A percentile compares a stretch with the other conserved stretches of the same genome.
Evolutionary conservation across 1,140 invertebrate species (phyloP).

Genomic region (Frieseomelitta varia): DNA sequence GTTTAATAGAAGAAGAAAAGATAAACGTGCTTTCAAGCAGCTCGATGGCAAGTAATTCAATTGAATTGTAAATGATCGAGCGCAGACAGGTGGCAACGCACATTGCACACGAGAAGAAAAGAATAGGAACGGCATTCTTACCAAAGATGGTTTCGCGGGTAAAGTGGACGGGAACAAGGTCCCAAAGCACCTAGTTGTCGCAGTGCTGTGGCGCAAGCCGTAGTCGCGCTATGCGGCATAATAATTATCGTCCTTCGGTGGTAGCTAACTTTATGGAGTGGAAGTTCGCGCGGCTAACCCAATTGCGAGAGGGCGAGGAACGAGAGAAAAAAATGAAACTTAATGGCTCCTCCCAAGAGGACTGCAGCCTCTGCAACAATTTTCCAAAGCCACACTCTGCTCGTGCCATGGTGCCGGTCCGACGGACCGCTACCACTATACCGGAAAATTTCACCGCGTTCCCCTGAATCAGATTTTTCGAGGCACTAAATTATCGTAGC

Average conservation of each 20-base stretch:
- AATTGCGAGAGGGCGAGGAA: conserved; percentile 47
- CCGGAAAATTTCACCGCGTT: conserved; percentile 10
- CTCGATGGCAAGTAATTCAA: not conserved
- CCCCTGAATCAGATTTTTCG: conserved; percentile 23
- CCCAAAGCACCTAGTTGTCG: conserved; percentile 57
- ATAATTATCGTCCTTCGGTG: conserved; percentile 67
- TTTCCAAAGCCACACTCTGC: conserved; percentile 14
- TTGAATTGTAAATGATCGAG: not conserved
- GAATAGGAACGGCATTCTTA: conserved; percentile 6
- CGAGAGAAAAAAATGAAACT: conserved; percentile 57
- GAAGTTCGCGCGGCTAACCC: conserved; percentile 62
- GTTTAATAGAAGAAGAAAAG: too few species aligned
- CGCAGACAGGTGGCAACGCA: not conserved
- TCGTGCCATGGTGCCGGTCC: not conserved
- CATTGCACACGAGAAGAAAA: not conserved
- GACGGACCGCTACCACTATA: not conserved
- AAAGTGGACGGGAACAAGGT: conserved; percentile 45
- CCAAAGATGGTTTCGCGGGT: conserved; percentile 49
- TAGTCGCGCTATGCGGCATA: conserved; percentile 63
- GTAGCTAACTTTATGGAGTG: conserved; percentile 59
- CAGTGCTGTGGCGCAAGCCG: conserved; percentile 54
- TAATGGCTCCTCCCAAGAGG: conserved; percentile 48
- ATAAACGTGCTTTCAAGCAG: not conserved
- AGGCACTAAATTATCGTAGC: not conserved
- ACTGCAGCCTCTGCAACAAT: conserved; percentile 38